Conservation (phyloP, 2,888 invertebrate species). For the Allophyes oxyacanthae region DNA sequence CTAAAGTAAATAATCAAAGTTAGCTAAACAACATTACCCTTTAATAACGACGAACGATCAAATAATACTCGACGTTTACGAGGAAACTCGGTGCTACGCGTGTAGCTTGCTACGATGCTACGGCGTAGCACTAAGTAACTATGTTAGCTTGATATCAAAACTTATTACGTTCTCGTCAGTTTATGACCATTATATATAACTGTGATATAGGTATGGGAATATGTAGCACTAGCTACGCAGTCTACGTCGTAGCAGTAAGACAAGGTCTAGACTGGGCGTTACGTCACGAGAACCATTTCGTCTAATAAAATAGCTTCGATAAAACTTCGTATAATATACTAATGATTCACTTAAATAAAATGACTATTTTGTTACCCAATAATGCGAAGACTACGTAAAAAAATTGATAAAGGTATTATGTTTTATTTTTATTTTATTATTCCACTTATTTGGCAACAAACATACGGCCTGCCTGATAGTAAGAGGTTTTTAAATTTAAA, state of each 20-base stretch:
- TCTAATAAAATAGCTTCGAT: too few relatives aligned
- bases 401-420: too few relatives aligned
- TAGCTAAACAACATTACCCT: slow-evolving; percentile 46
- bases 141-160: slow-evolving; percentile 60
- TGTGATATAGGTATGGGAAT: slow-evolving; percentile 31
- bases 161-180: slow-evolving; percentile 59
- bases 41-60: slow-evolving; percentile 55
- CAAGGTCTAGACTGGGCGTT: too few relatives aligned
- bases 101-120: slow-evolving; percentile 53
- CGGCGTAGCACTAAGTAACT: slow-evolving; percentile 59
- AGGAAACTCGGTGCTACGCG: slow-evolving; percentile 50
- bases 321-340: too few relatives aligned
- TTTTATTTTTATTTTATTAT: too few relatives aligned
- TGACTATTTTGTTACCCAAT: too few relatives aligned
- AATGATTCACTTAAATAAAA: too few relatives aligned
- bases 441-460: too few relatives aligned
- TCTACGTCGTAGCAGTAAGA: background rate
- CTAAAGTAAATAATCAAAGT: slow-evolving; percentile 50
- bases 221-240: slow-evolving; percentile 12
- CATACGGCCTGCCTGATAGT: too few relatives aligned
- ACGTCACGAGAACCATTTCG: too few relatives aligned
- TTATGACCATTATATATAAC: slow-evolving; percentile 52
- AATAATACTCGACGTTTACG: slow-evolving; percentile 57
- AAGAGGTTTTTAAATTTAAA: too few relatives aligned
- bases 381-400: too few relatives aligned